Conservation (phyloP, 2,113 vertebrate species). For the Calyptommatus sinebrachiatus region DNA sequence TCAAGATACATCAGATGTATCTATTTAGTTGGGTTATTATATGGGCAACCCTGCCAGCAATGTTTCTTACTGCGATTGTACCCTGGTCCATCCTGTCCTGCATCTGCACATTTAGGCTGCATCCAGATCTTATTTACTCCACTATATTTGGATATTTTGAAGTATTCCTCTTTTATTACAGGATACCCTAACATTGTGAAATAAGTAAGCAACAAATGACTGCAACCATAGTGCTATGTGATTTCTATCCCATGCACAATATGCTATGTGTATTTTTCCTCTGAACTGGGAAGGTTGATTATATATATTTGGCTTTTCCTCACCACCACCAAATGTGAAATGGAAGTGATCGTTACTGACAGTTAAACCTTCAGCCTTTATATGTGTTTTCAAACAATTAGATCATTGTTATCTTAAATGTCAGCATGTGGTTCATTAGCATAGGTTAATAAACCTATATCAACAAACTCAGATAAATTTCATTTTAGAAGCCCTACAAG, state of each 20-base stretch:
- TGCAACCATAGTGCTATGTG: too few species aligned
- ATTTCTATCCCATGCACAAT: too few species aligned
- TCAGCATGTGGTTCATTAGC: background rate
- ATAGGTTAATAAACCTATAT: slow-evolving; percentile 26
- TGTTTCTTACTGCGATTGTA: background rate
- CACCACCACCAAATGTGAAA: background rate
- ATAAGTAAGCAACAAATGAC: too few species aligned
- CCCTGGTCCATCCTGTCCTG: background rate
- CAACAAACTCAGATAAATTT: slow-evolving; percentile 55
- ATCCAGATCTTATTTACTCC: too few species aligned
- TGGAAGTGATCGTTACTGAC: background rate
- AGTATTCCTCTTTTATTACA: too few species aligned
- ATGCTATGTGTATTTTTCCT: too few species aligned
- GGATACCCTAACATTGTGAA: too few species aligned
- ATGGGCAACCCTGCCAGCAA: background rate
- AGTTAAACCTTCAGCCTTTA: background rate
- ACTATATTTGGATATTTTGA: too few species aligned
- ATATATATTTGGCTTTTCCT: background rate
- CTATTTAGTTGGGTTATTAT: too few species aligned
- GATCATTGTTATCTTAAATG: fast-evolving
- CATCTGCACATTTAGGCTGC: background rate
- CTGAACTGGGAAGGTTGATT: background rate
- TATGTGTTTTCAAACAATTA: background rate
- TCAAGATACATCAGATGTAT: too few species aligned
- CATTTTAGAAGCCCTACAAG: background rate